These are phyloP conservation scores for Epinephelus fuscoguttatus DNA, from an alignment of 2,113 vertebrate genomes.

Conservation along the genomic window DNA sequence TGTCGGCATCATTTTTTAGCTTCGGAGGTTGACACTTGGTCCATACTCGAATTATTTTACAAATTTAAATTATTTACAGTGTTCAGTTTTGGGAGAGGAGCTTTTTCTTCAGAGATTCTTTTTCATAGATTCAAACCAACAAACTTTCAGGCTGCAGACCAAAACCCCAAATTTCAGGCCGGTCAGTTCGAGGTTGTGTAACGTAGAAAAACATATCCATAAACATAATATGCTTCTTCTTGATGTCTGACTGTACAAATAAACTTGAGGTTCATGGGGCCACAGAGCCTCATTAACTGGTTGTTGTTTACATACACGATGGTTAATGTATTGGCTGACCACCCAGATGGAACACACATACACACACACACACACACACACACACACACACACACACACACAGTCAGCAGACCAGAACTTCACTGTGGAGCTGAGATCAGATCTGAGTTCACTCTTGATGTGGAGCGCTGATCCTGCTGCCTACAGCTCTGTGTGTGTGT, in stretches of 20 bases:
- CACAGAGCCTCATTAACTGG: conserved; percentile 64
- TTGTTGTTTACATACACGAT: conserved; percentile 57
- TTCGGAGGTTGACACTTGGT: no score
- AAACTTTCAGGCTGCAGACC: not conserved
- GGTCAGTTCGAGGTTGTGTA: not conserved
- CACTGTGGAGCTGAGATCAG: conserved; percentile 12
- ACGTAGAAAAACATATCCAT: not conserved
- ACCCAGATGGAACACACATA: conserved; percentile 64
- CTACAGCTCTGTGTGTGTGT: not conserved
- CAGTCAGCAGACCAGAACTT: conserved; percentile 59
- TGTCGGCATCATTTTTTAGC: no score
- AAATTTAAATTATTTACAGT: no score
- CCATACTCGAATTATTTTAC: no score
- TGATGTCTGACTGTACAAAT: conserved; percentile 46
- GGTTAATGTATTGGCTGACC: conserved; percentile 61
- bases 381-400: conserved; percentile 3
- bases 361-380: conserved; percentile 28
- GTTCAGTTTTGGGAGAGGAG: no score
- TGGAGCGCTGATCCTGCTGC: conserved; percentile 21
- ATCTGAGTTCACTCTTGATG: conserved; percentile 34
- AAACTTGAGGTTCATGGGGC: conserved; percentile 51
- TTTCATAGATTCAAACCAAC: not conserved
- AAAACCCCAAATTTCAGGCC: not conserved
- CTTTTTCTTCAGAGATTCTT: no score
- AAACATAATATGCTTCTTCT: conserved; percentile 12